Conservation (phyloP, 2,888 invertebrate genomes). For the Epirrhoe alternata region DNA sequence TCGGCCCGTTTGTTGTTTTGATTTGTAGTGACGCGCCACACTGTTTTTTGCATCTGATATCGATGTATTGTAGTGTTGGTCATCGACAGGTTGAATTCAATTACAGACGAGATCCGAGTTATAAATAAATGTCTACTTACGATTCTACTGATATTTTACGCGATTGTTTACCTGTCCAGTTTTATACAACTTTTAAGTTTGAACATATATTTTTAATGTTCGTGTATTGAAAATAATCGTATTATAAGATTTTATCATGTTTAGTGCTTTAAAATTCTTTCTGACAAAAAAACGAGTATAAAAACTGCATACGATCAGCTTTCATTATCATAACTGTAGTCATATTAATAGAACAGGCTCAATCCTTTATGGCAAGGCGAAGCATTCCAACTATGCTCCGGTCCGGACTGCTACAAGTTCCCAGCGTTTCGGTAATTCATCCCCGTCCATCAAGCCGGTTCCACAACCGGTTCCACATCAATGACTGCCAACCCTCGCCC, state of each 20-base stretch:
- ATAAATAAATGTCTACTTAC: constrained; percentile 27
- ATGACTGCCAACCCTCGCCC: constrained; percentile 74
- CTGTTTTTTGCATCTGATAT: constrained; percentile 66
- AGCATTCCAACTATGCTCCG: constrained; percentile 49
- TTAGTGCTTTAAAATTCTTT: not conserved
- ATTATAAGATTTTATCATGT: not conserved
- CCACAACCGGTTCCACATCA: constrained; percentile 82
- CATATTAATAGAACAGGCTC: constrained; percentile 24
- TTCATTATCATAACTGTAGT: constrained; percentile 26
- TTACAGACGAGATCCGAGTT: constrained; percentile 31
- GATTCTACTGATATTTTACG: constrained; percentile 6
- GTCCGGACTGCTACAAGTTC: constrained; percentile 54
- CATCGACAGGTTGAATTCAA: constrained; percentile 43
- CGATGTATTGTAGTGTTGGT: constrained; percentile 53
- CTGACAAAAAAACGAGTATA: not conserved
- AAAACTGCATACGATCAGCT: constrained; percentile 1
- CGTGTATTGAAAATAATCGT: constrained; percentile 4
- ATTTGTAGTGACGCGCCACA: constrained; percentile 72
- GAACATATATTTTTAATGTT: not conserved
- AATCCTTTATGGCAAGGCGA: constrained; percentile 20
- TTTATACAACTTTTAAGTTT: not conserved
- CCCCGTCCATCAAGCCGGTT: constrained; percentile 78
- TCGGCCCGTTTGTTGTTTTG: constrained; percentile 78
- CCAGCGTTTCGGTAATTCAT: constrained; percentile 75
- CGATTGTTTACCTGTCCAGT: constrained; percentile 9